phyloP scores from a whole-genome alignment of 2,888 invertebrate genomes.

The Clepsis dumicolana region DNA sequence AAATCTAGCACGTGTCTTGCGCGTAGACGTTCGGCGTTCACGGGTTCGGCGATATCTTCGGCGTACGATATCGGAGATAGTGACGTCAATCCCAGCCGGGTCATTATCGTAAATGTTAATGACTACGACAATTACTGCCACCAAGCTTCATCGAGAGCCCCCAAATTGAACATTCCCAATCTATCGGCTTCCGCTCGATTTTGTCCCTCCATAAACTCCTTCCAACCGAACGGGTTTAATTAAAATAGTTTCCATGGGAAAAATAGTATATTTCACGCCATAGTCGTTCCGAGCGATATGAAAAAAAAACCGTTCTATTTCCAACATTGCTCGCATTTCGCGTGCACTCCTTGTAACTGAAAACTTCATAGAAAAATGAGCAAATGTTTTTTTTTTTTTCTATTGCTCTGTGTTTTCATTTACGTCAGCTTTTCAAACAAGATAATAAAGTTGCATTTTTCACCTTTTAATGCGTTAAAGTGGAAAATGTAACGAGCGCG shows the following conservation, averaged over 20 bases:
- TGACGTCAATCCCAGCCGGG: slow-evolving; percentile 73
- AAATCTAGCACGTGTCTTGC: slow-evolving; percentile 23
- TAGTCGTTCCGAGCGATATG: slow-evolving; percentile 41
- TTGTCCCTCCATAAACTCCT: slow-evolving; percentile 77
- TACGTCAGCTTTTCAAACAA: slow-evolving; percentile 22
- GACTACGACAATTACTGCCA: slow-evolving; percentile 78
- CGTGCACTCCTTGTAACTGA: slow-evolving; percentile 44
- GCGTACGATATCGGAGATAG: slow-evolving; percentile 64
- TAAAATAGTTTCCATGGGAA: slow-evolving; percentile 79
- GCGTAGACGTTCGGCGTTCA: slow-evolving; percentile 42
- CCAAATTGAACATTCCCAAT: slow-evolving; percentile 78
- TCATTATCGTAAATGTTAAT: slow-evolving; percentile 85
- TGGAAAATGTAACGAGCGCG: slow-evolving; percentile 45
- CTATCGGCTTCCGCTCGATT: slow-evolving; percentile 70
- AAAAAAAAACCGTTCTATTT: slow-evolving; percentile 48
- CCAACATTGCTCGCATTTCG: slow-evolving; percentile 46
- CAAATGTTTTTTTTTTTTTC: slow-evolving; percentile 40
- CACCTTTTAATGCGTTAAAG: slow-evolving; percentile 19
- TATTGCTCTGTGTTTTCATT: slow-evolving; percentile 36
- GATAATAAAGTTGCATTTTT: slow-evolving; percentile 17
- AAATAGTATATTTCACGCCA: slow-evolving; percentile 59
- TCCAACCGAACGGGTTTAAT: slow-evolving; percentile 75
- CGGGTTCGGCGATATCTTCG: slow-evolving; percentile 65
- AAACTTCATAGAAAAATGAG: slow-evolving; percentile 45
- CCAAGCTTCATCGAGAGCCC: slow-evolving; percentile 69